These are phyloP conservation scores for Melanotus villosus DNA, from an alignment of 2,888 invertebrate species.

Conservation along the genomic window DNA sequence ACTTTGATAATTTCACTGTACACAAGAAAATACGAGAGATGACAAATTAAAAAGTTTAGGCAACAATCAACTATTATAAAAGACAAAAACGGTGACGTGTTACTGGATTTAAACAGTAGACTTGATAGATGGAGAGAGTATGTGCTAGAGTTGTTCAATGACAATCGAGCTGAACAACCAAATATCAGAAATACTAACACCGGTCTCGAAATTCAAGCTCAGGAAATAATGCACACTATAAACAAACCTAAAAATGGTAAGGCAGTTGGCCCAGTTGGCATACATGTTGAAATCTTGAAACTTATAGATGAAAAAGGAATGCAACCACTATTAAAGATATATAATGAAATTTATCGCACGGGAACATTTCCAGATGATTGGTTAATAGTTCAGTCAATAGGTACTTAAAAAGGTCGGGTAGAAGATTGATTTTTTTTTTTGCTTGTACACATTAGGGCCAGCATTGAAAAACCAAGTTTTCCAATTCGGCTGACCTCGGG, in stretches of 20 bases:
- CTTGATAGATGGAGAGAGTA: conserved; percentile 3
- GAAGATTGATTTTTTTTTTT: too few species aligned
- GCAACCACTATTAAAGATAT: not conserved
- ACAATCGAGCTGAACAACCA: not conserved
- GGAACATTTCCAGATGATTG: not conserved
- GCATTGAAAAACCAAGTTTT: too few species aligned
- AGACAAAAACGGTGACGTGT: not conserved
- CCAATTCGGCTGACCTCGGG: too few species aligned
- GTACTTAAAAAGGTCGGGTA: too few species aligned
- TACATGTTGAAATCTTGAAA: not conserved
- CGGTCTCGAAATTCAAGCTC: not conserved
- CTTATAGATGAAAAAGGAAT: not conserved
- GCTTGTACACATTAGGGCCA: too few species aligned
- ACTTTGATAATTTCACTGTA: too few species aligned
- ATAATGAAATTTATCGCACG: not conserved
- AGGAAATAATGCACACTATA: not conserved
- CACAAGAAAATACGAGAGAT: too few species aligned
- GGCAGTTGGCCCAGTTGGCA: not conserved
- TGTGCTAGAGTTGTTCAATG: not conserved
- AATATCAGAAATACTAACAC: not conserved
- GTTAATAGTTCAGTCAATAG: too few species aligned
- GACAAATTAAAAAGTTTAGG: too few species aligned
- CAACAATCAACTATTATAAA: not conserved
- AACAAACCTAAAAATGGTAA: not conserved
- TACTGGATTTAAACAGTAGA: not conserved